phyloP scores from a whole-genome alignment of 1,140 invertebrate genomes.

The Cotesia chilonis region DNA sequence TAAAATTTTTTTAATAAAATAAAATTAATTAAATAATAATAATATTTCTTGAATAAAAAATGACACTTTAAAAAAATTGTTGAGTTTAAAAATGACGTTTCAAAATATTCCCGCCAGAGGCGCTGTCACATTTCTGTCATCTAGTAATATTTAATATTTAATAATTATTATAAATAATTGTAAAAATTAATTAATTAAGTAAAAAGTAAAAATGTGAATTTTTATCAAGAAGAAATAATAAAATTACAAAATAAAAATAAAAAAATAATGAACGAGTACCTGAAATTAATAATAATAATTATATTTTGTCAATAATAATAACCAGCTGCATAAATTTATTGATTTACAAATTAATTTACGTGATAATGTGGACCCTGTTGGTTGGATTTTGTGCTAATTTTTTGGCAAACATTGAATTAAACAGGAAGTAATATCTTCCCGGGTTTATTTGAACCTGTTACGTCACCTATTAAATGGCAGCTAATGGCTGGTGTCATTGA shows the following conservation, averaged over 20 bases:
- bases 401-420: slow-evolving; percentile 14
- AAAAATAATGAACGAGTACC: slow-evolving; percentile 11
- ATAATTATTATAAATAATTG: no score
- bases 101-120: no score
- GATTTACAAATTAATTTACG: slow-evolving; percentile 42
- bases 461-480: slow-evolving; percentile 28
- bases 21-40: background rate
- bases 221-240: background rate
- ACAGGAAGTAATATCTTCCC: background rate
- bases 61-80: no score
- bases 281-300: slow-evolving; percentile 42
- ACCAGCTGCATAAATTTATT: slow-evolving; percentile 41
- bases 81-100: no score
- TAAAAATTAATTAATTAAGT: background rate
- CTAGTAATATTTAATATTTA: no score
- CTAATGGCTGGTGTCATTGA: background rate
- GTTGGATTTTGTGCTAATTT: slow-evolving; percentile 37
- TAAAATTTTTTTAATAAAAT: background rate
- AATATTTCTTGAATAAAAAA: background rate
- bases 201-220: background rate
- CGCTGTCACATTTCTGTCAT: no score
- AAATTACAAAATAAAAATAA: background rate
- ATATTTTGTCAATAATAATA: slow-evolving; percentile 38
- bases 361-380: slow-evolving; percentile 43
- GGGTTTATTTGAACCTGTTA: slow-evolving; percentile 5